A percentile compares a stretch with the other conserved stretches of the same genome.
Evolutionary conservation across 2,113 vertebrate species (phyloP).

Genomic region (Lontra canadensis): DNA sequence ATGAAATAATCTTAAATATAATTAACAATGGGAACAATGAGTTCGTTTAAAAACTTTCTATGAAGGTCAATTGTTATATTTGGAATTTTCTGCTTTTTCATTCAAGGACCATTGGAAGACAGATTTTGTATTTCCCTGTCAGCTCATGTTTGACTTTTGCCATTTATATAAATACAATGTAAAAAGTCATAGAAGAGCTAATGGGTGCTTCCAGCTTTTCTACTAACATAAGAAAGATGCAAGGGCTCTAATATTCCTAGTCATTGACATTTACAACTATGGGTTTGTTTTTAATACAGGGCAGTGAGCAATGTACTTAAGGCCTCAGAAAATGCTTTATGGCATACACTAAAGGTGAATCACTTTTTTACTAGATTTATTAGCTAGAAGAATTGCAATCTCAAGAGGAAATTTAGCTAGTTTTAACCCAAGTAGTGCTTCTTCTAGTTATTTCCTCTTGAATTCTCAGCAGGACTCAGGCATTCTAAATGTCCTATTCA

Average conservation of each 20-base stretch:
- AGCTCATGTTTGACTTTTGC: conserved; percentile 84
- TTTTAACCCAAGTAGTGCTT: conserved; percentile 84
- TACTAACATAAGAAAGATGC: conserved; percentile 79
- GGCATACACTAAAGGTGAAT: conserved; percentile 87
- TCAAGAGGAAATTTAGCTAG: conserved; percentile 84
- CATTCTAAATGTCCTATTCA: conserved; percentile 80
- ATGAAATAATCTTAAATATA: conserved; percentile 19
- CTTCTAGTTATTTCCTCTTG: conserved; percentile 83
- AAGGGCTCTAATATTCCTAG: conserved; percentile 83
- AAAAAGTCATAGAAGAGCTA: conserved; percentile 85
- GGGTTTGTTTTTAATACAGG: conserved; percentile 88
- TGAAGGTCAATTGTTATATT: conserved; percentile 67
- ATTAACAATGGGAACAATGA: neutral
- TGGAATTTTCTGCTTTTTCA: conserved; percentile 76
- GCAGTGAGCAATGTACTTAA: conserved; percentile 88
- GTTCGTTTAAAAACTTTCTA: conserved; percentile 44
- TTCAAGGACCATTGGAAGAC: conserved; percentile 76
- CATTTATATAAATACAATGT: conserved; percentile 84
- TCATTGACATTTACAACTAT: conserved; percentile 89
- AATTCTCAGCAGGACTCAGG: conserved; percentile 85
- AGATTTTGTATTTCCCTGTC: conserved; percentile 80
- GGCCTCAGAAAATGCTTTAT: conserved; percentile 86
- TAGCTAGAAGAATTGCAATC: conserved; percentile 83
- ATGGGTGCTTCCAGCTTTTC: conserved; percentile 84
- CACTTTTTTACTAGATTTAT: conserved; percentile 87